Conservation (phyloP, 2,888 invertebrate genomes). For the Drosophila picticornis region DNA sequence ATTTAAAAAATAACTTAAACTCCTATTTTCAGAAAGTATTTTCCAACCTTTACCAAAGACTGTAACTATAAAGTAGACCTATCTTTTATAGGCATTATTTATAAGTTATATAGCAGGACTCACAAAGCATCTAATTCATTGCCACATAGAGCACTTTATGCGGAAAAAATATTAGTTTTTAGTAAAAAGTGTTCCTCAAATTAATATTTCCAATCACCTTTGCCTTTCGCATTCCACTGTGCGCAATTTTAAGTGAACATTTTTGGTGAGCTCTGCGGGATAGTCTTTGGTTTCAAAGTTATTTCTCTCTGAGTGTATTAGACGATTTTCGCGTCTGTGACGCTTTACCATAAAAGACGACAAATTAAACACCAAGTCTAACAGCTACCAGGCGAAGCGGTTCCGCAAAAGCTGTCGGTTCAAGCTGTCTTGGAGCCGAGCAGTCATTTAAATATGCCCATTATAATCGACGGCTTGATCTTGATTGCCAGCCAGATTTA, state of each 20-base stretch:
- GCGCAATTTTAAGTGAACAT: background rate
- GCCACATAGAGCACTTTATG: too few relatives aligned
- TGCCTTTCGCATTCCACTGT: background rate
- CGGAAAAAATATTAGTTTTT: background rate
- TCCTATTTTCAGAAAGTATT: background rate
- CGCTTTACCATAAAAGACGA: slow-evolving; percentile 64
- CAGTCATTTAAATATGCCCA: slow-evolving; percentile 40
- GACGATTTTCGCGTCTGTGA: slow-evolving; percentile 51
- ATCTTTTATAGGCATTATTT: background rate
- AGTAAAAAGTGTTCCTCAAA: background rate
- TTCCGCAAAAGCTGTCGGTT: slow-evolving; percentile 26
- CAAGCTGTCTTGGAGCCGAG: slow-evolving; percentile 22
- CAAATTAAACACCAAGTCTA: slow-evolving; percentile 43
- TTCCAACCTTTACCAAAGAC: background rate
- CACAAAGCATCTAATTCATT: too few relatives aligned
- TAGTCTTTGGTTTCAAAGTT: background rate
- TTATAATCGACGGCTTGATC: slow-evolving; percentile 31
- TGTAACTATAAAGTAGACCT: background rate
- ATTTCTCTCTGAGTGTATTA: background rate
- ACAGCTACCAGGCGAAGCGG: slow-evolving; percentile 31
- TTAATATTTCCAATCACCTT: background rate
- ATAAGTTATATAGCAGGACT: background rate
- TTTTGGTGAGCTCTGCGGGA: background rate
- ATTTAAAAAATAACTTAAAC: background rate
- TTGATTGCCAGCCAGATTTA: slow-evolving; percentile 38